phyloP scores from a whole-genome alignment of 2,797 vertebrate genomes.

The Ctenopoma multispine region DNA sequence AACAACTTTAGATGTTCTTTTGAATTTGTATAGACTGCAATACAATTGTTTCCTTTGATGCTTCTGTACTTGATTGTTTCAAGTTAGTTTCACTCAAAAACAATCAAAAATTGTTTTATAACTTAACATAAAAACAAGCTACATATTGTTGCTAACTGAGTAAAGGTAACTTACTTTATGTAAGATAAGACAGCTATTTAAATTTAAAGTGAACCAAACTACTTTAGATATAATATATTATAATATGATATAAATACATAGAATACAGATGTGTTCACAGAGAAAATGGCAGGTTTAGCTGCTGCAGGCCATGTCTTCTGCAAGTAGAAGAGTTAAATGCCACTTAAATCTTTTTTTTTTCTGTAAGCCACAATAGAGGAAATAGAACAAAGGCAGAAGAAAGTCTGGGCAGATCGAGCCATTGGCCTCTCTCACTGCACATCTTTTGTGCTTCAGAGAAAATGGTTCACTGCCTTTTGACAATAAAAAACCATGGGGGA shows the following conservation, averaged over 20 bases:
- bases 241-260: neutral
- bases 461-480: conserved; percentile 84
- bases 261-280: conserved; percentile 7
- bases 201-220: too few relatives aligned
- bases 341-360: conserved; percentile 72
- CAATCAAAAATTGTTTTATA: too few relatives aligned
- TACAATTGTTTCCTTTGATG: too few relatives aligned
- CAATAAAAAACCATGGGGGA: conserved; percentile 75
- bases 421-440: conserved; percentile 77
- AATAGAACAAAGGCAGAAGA: conserved; percentile 59
- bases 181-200: too few relatives aligned
- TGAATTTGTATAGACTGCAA: too few relatives aligned
- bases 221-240: too few relatives aligned
- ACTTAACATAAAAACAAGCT: too few relatives aligned
- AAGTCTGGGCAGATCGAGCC: conserved; percentile 73
- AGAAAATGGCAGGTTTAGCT: conserved; percentile 17
- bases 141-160: too few relatives aligned
- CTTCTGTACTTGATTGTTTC: too few relatives aligned
- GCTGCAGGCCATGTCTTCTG: conserved; percentile 45
- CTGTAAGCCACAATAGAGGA: conserved; percentile 64
- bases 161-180: too few relatives aligned
- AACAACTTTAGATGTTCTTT: too few relatives aligned
- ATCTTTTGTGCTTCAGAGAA: conserved; percentile 78
- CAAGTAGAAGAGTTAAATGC: conserved; percentile 65
- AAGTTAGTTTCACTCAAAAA: too few relatives aligned